Percentiles rank a stretch among this genome's conserved stretches.
These are phyloP conservation scores for Alviniconcha strummeri DNA, from an alignment of 2,888 invertebrate species.

Conservation along the genomic window DNA sequence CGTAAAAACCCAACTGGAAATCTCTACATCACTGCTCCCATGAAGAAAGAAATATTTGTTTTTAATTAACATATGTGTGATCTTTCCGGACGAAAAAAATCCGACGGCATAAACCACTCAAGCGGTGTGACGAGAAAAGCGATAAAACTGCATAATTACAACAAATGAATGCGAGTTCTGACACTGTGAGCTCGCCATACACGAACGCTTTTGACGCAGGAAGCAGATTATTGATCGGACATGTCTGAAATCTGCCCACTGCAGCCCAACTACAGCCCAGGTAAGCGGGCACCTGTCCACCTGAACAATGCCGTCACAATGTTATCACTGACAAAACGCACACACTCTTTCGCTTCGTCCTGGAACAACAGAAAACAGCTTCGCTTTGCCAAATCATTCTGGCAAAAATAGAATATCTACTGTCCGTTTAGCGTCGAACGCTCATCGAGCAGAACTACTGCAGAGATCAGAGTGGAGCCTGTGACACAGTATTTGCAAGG, in stretches of 20 bases:
- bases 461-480: no score
- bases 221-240: not conserved
- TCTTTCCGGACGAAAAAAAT: no score
- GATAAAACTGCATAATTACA: not conserved
- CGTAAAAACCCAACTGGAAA: no score
- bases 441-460: not conserved
- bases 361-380: not conserved
- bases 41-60: not conserved
- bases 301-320: not conserved
- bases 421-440: not conserved
- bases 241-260: not conserved
- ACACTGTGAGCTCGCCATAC: not conserved
- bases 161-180: not conserved
- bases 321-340: no score
- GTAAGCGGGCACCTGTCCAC: slow-evolving; percentile 3
- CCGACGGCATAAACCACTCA: no score
- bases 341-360: not conserved
- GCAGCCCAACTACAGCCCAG: not conserved
- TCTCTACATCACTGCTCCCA: not conserved
- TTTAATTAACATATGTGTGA: not conserved
- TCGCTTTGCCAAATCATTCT: not conserved
- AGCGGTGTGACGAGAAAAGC: not conserved
- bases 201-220: not conserved
- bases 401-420: not conserved
- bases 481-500: no score